Evolutionary conservation across 2,888 invertebrate genomes (phyloP), one percentile per base, ranked within the genome.

Genomic region (Eupithecia vulgata): DNA sequence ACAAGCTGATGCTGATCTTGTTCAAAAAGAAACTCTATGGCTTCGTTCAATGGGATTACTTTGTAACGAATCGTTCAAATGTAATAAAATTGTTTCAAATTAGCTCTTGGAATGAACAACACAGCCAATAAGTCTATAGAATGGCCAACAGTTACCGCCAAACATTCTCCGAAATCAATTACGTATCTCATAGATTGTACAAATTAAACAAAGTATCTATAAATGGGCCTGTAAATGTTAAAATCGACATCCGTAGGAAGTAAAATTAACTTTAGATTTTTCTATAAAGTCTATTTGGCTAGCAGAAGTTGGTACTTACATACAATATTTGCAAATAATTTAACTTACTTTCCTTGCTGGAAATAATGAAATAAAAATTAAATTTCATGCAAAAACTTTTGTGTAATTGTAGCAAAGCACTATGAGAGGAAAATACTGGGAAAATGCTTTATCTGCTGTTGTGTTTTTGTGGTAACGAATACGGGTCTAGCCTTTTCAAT

Each of bases 1-100:
- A 48, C 30, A 57, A 57, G 34, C 52, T n/a, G 25, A 48, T 40
- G 17, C 42, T 25, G 30, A 13, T 25, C 30, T 57, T 25, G n/a
- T 68, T 59, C 17, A 25, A 67, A 71, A 62, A 40, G 6, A 48
- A 61, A 67, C 67, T 48, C 17, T 59, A 67, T 67, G 21, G 45
- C 45, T 45, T 40, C 37, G 34, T 64, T 37, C 12, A 35, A 35
- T n/a, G 17, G 21, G 17, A 5, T 65, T 40, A n/a, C 37, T 65
- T 21, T 65, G 34, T 21, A 61, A 65, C 42, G 13, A 65, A 40
- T 65, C 15, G n/a, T 12, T n/a, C 10, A 64, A 37, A 37, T 64
- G 34, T 34, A 61, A 34, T 61, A 61, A 30, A 61, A 34, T 34
- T 61, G 61, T 17, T 61, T 61, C 34, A 34, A 61, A 61, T 61